These are phyloP conservation scores for Meriones psammophilus DNA, from an alignment of 2,797 vertebrate species.

Conservation along the genomic window DNA sequence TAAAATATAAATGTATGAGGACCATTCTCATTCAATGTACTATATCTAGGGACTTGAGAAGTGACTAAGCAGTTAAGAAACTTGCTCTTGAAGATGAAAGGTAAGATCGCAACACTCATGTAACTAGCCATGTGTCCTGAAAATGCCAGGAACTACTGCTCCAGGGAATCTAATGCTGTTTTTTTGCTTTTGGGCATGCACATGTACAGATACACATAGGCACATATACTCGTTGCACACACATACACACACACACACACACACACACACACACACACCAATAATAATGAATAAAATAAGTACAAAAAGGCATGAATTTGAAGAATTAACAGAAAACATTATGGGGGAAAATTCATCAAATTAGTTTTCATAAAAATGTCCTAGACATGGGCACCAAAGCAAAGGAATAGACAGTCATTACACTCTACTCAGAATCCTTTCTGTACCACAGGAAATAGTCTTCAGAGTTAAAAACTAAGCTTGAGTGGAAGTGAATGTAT, in stretches of 20 bases:
- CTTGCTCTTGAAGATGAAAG: too few relatives aligned
- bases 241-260: background rate
- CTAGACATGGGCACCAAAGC: background rate
- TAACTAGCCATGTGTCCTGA: background rate
- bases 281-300: background rate
- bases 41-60: too few relatives aligned
- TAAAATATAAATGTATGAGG: background rate
- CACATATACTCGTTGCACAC: background rate
- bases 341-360: background rate
- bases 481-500: background rate
- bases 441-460: background rate
- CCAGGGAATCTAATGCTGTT: background rate
- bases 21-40: background rate
- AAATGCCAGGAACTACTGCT: background rate
- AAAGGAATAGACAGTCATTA: background rate
- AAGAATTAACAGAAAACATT: background rate
- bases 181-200: too few relatives aligned
- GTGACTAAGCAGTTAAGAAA: background rate
- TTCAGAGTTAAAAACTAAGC: too few relatives aligned
- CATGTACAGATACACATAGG: background rate
- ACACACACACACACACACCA: background rate
- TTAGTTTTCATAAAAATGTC: background rate
- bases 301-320: background rate
- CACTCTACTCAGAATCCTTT: background rate
- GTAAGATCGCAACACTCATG: background rate